Evolutionary conservation across 1,140 invertebrate species (phyloP), one percentile per base, ranked within the genome.

Genomic region (Sycobia sp.): DNA sequence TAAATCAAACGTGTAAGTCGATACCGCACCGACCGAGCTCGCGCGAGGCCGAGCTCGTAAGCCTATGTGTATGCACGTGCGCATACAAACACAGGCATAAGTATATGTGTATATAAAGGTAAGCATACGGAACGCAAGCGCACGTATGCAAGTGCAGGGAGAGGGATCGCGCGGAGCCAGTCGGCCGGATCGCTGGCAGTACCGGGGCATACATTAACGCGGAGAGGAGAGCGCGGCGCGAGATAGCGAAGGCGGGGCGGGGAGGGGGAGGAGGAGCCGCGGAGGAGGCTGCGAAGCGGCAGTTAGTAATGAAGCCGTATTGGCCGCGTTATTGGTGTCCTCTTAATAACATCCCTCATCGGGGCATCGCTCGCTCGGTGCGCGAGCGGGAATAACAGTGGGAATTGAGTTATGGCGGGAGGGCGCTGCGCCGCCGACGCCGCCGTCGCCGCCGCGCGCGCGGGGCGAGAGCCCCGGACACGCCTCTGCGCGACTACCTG

Each of bases 361-460:
- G 65, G 69, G 67, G 65, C 43, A 68, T 63, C 61, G 36, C 72
- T 72, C 71, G 69, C 69, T n/a, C n/a, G n/a, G n/a, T n/a, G n/a
- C n/a, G n/a, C n/a, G n/a, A n/a, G 71, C 67, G 43, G 63, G 67
- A 68, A 71, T 67, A 71, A 75, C 72, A 69, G 65, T 70, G 65
- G 66, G 62, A 67, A 73, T 73, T 72, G 71, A 75, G 72, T 80
- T 80, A 62, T 70, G 72, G 69, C 70, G 68, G 49, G 68, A 67
- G 67, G 68, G 43, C 66, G 65, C 2, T 2, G 9, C 43, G 22
- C 43, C 18, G 13, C 41, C 2, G 13, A 16, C 41, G 13, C 41
- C 16, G n/a, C 16, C 18, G n/a, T 14, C 4, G 16, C 4, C 38
- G 38, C 38, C 4, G 7, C 38, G 14, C 64, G 68, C 59, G 50